A percentile compares a stretch with the other conserved stretches of the same genome.
Conservation (phyloP, 2,888 invertebrate genomes). For the Oegoconia quadripuncta region DNA sequence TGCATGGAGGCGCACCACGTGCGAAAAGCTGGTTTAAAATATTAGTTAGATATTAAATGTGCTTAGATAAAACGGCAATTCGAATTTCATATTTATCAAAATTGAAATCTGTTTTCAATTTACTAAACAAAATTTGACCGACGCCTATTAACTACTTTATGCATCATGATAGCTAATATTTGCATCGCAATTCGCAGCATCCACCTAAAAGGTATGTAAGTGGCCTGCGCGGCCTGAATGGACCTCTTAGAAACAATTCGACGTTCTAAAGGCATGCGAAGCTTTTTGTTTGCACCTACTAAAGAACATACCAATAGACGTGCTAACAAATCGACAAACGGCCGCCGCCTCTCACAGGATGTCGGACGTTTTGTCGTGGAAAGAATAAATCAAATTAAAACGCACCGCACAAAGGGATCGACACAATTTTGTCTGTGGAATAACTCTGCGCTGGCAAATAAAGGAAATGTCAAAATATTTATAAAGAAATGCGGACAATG, state of each 20-base stretch:
- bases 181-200: slow-evolving; percentile 37
- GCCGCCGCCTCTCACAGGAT: slow-evolving; percentile 60
- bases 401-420: slow-evolving; percentile 66
- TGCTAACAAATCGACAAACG: slow-evolving; percentile 73
- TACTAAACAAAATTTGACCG: too few species aligned
- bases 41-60: too few species aligned
- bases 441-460: slow-evolving; percentile 65
- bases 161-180: slow-evolving; percentile 34
- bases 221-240: slow-evolving; percentile 27
- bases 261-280: slow-evolving; percentile 45
- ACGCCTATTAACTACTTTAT: background rate
- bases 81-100: too few species aligned
- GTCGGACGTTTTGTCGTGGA: slow-evolving; percentile 65
- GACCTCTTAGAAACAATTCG: slow-evolving; percentile 42
- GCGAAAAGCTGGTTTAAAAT: too few species aligned
- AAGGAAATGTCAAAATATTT: slow-evolving; percentile 78
- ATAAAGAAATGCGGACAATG: slow-evolving; percentile 74
- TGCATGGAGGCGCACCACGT: too few species aligned
- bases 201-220: slow-evolving; percentile 33
- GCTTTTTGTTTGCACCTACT: slow-evolving; percentile 59
- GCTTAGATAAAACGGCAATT: too few species aligned
- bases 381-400: slow-evolving; percentile 77
- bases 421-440: slow-evolving; percentile 70
- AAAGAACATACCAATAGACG: slow-evolving; percentile 64
- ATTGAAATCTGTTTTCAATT: too few species aligned